phyloP scores from a whole-genome alignment of 2,888 invertebrate genomes.

The Sphaerophoria taeniata region DNA sequence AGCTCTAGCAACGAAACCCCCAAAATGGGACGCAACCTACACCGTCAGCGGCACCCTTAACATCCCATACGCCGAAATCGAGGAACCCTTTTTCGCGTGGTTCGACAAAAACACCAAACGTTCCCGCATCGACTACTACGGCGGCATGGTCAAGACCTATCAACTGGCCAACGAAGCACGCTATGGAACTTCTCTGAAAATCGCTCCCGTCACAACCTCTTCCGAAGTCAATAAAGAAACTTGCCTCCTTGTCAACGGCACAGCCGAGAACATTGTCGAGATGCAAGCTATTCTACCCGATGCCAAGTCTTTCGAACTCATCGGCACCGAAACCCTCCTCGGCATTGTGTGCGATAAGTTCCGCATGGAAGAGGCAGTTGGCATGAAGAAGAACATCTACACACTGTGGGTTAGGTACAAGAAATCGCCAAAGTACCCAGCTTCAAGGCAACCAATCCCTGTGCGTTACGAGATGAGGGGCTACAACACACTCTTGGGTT shows the following conservation, averaged over 20 bases:
- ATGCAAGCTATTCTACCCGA: slow-evolving; percentile 93
- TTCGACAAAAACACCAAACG: slow-evolving; percentile 89
- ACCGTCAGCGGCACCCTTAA: slow-evolving; percentile 90
- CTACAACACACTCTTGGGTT: slow-evolving; percentile 95
- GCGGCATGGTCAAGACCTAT: slow-evolving; percentile 96
- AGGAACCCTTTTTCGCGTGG: slow-evolving; percentile 96
- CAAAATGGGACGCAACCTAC: slow-evolving; percentile 89
- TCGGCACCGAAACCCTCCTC: slow-evolving; percentile 88
- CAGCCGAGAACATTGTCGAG: slow-evolving; percentile 84
- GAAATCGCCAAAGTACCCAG: slow-evolving; percentile 84
- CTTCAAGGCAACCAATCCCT: slow-evolving; percentile 86
- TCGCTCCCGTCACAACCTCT: slow-evolving; percentile 92
- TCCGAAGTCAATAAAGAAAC: slow-evolving; percentile 89
- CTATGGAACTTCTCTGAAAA: slow-evolving; percentile 90
- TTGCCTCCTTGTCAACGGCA: slow-evolving; percentile 94
- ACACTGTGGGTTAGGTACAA: slow-evolving; percentile 93
- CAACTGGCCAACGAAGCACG: slow-evolving; percentile 87
- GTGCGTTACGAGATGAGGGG: slow-evolving; percentile 97
- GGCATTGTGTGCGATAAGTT: slow-evolving; percentile 91
- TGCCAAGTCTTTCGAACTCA: slow-evolving; percentile 88
- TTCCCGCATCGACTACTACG: slow-evolving; percentile 97
- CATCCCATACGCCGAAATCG: slow-evolving; percentile 97
- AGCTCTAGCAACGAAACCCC: slow-evolving; percentile 82
- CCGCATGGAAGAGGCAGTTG: slow-evolving; percentile 87
- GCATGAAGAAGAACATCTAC: slow-evolving; percentile 93